Evolutionary conservation across 2,888 invertebrate species (phyloP).

Genomic region (Lasioglossum malachurum): DNA sequence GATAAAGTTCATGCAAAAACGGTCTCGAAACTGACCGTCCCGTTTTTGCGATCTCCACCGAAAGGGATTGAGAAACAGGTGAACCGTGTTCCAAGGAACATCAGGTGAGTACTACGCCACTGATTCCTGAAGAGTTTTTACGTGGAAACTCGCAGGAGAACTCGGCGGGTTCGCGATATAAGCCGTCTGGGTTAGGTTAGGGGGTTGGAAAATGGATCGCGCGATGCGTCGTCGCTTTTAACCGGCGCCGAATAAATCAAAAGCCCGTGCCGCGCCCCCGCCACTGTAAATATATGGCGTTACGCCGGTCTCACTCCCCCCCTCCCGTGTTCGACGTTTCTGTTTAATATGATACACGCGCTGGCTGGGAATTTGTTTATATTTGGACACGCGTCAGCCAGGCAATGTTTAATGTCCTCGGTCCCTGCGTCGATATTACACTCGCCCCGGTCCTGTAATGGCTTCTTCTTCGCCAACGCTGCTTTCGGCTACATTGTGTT

Average conservation of each 20-base stretch:
- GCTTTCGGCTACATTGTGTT: neutral
- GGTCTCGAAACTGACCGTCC: no score
- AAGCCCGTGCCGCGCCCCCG: neutral
- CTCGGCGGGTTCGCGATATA: conserved; percentile 12
- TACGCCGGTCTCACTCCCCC: neutral
- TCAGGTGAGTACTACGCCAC: neutral
- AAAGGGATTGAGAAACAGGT: neutral
- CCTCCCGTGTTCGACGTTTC: conserved; percentile 14
- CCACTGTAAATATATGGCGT: conserved; percentile 34
- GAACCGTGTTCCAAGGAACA: neutral
- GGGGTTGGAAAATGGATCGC: conserved; percentile 17
- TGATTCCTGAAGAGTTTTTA: neutral
- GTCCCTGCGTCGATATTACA: neutral
- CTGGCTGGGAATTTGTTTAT: conserved; percentile 27
- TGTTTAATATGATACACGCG: conserved; percentile 7
- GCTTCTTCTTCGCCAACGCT: neutral
- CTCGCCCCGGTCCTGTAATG: neutral
- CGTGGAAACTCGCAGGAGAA: conserved; percentile 25
- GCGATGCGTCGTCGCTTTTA: conserved; percentile 38
- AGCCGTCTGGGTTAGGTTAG: neutral
- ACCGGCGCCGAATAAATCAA: conserved; percentile 46
- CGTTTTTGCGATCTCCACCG: no score
- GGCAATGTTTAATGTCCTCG: conserved; percentile 7
- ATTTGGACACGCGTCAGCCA: neutral
- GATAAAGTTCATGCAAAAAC: no score